Conservation (phyloP, 2,888 invertebrate species). For the Scelioninae gen. 2 region DNA sequence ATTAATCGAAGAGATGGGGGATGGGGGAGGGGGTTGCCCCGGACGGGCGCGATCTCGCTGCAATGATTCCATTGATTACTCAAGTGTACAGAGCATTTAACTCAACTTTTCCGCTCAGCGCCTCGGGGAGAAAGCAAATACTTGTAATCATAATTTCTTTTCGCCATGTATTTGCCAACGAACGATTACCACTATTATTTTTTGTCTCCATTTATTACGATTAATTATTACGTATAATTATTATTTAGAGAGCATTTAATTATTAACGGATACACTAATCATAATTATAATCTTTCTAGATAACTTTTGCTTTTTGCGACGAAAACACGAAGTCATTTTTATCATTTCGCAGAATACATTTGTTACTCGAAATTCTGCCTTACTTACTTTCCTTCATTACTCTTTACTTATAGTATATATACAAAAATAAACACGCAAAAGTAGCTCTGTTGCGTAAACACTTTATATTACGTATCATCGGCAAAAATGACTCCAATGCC, state of each 20-base stretch:
- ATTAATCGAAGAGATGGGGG: too few relatives aligned
- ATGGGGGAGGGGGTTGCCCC: too few relatives aligned
- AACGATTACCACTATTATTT: conserved; percentile 70
- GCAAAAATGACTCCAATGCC: conserved; percentile 51
- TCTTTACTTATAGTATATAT: conserved; percentile 40
- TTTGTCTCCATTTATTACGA: conserved; percentile 63
- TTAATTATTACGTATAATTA: conserved; percentile 64
- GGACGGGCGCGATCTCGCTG: conserved; percentile 50
- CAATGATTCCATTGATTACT: conserved; percentile 65
- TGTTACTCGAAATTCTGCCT: conserved; percentile 27
- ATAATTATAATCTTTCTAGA: conserved; percentile 74
- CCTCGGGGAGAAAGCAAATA: conserved; percentile 70
- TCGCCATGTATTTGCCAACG: conserved; percentile 75
- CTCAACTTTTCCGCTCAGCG: conserved; percentile 73
- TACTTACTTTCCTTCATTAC: conserved; percentile 30
- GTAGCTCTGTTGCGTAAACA: conserved; percentile 46
- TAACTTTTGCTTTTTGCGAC: conserved; percentile 70
- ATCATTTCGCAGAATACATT: conserved; percentile 32
- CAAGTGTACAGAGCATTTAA: conserved; percentile 62
- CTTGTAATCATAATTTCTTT: conserved; percentile 71
- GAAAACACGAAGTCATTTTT: conserved; percentile 45
- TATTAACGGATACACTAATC: conserved; percentile 70
- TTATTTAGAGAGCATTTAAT: conserved; percentile 71
- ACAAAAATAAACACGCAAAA: conserved; percentile 44
- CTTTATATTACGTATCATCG: conserved; percentile 51